Evolutionary conservation across 2,113 vertebrate genomes (phyloP).

Genomic region (Collichthys lucidus): DNA sequence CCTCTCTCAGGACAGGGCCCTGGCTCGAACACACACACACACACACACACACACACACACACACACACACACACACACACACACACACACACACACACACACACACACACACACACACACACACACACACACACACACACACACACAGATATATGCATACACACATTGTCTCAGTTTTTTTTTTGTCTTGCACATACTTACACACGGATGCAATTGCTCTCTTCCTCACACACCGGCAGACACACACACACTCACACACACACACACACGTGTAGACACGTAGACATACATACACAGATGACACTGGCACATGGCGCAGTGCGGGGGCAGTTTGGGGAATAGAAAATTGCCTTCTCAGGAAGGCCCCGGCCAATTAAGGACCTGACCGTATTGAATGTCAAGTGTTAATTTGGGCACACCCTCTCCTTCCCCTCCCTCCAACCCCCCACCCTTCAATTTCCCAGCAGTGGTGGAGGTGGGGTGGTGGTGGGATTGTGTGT

Average conservation of each 20-base stretch:
- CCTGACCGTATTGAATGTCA: slow-evolving; percentile 99
- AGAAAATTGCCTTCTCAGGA: slow-evolving; percentile 99
- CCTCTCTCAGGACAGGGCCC: slow-evolving; percentile 78
- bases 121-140: slow-evolving; percentile 62
- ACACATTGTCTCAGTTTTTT: slow-evolving; percentile 66
- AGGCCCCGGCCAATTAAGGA: slow-evolving; percentile 99
- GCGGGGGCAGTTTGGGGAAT: slow-evolving; percentile 98
- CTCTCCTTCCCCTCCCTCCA: slow-evolving; percentile 78
- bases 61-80: no score
- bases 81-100: no score
- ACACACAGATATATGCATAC: slow-evolving; percentile 57
- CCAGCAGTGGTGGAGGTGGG: slow-evolving; percentile 61
- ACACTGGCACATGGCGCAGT: slow-evolving; percentile 89
- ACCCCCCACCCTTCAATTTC: slow-evolving; percentile 73
- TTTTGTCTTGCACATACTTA: slow-evolving; percentile 69
- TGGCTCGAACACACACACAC: slow-evolving; percentile 50
- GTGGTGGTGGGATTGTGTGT: not conserved
- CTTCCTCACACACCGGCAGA: slow-evolving; percentile 22
- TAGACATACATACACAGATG: slow-evolving; percentile 72
- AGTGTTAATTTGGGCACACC: slow-evolving; percentile 99
- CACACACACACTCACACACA: slow-evolving; percentile 44
- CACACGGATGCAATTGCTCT: slow-evolving; percentile 66
- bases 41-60: no score
- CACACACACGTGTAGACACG: slow-evolving; percentile 43
- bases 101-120: slow-evolving; percentile 42